These are phyloP conservation scores for Drosophila tsacasi DNA, from an alignment of 1,140 invertebrate genomes.

Conservation along the genomic window DNA sequence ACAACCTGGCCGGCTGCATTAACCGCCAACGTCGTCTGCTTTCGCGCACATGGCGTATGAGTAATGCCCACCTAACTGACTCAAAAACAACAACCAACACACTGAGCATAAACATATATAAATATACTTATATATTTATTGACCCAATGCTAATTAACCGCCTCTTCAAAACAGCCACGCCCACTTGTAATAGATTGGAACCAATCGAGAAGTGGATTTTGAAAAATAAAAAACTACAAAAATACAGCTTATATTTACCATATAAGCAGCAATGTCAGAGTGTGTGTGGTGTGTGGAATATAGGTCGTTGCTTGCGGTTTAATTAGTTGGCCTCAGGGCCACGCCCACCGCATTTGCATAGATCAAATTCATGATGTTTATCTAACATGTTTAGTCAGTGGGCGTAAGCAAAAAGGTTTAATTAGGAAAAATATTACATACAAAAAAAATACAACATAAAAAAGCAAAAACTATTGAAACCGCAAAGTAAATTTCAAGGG, in stretches of 20 bases:
- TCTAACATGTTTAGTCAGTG: slow-evolving; percentile 40
- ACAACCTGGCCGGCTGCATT: slow-evolving; percentile 19
- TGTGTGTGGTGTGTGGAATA: slow-evolving; percentile 11
- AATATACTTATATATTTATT: neutral
- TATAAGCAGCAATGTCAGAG: neutral
- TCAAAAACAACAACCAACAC: slow-evolving; percentile 11
- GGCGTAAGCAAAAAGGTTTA: slow-evolving; percentile 57
- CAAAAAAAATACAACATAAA: neutral
- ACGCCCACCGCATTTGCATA: slow-evolving; percentile 43
- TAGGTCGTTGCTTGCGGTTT: slow-evolving; percentile 46
- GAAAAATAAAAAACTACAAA: neutral
- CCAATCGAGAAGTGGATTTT: slow-evolving; percentile 19
- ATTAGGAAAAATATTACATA: slow-evolving; percentile 52
- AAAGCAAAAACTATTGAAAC: slow-evolving; percentile 25
- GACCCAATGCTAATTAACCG: slow-evolving; percentile 66
- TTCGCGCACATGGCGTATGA: slow-evolving; percentile 49
- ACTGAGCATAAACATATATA: neutral
- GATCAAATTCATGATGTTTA: slow-evolving; percentile 46
- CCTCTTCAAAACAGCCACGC: slow-evolving; percentile 50
- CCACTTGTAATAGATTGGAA: slow-evolving; percentile 43
- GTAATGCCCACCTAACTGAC: slow-evolving; percentile 42
- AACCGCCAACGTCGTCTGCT: slow-evolving; percentile 28
- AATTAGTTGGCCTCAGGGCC: slow-evolving; percentile 45
- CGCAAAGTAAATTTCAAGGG: slow-evolving; percentile 58
- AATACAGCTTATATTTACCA: slow-evolving; percentile 15